These are phyloP conservation scores for Lithobates sylvaticus DNA, from an alignment of 2,797 vertebrate genomes.

Conservation along the genomic window DNA sequence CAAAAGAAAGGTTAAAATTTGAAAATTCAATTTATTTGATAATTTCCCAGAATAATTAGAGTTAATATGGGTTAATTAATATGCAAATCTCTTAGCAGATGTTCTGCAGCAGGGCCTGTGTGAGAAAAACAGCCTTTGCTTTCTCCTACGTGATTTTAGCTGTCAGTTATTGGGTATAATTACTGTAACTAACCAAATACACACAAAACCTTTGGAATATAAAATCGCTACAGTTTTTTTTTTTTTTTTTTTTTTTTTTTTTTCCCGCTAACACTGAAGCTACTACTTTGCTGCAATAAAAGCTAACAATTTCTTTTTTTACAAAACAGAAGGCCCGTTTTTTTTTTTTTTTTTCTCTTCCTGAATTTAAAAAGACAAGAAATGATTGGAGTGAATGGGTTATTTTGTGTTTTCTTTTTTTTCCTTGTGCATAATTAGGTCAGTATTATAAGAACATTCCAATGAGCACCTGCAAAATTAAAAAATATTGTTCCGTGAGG, in stretches of 20 bases:
- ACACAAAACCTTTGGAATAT: conserved; percentile 93
- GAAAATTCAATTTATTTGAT: conserved; percentile 99
- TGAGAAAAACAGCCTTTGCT: conserved; percentile 93
- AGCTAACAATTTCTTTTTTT: conserved; percentile 95
- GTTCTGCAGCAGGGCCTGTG: conserved; percentile 97
- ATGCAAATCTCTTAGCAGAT: conserved; percentile 99
- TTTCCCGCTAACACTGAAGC: conserved; percentile 85
- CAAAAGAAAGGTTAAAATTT: conserved; percentile 99
- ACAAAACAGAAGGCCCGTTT: conserved; percentile 90
- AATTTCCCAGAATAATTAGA: conserved; percentile 99
- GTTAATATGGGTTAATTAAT: conserved; percentile 99
- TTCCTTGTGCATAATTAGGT: conserved; percentile 81
- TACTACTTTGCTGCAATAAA: conserved; percentile 94
- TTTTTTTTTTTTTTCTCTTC: conserved; percentile 77
- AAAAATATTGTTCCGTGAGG: conserved; percentile 78
- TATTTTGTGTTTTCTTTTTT: conserved; percentile 71
- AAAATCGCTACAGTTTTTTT: conserved; percentile 92
- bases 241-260: conserved; percentile 71
- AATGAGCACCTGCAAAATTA: conserved; percentile 87
- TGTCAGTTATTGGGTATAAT: conserved; percentile 99
- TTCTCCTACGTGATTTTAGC: conserved; percentile 99
- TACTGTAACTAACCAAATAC: conserved; percentile 99
- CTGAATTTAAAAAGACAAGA: conserved; percentile 82
- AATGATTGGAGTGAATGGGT: conserved; percentile 86
- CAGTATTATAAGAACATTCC: conserved; percentile 87